Evolutionary conservation across 2,113 vertebrate species (phyloP).

Genomic region (Pitta sordida): DNA sequence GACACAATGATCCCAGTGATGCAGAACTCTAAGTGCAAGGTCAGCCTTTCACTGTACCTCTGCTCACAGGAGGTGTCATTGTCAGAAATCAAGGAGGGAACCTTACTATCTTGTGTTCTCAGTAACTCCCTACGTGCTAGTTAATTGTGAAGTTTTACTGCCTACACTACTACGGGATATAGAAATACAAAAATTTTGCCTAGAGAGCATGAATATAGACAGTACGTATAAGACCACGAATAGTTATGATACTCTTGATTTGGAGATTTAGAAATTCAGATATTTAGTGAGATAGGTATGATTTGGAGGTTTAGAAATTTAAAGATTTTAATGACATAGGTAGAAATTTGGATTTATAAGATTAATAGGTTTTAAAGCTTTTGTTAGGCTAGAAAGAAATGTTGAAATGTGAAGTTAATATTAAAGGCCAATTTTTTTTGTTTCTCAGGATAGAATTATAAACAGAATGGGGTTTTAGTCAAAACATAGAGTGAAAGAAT

Average conservation of each 20-base stretch:
- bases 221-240: not conserved
- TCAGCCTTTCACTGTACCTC: not conserved
- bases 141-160: not conserved
- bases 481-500: too few species aligned
- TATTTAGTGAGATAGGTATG: too few species aligned
- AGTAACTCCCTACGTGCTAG: not conserved
- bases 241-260: not conserved
- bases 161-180: not conserved
- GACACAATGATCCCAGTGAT: accelerated
- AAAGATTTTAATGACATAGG: too few species aligned
- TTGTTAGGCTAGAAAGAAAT: too few species aligned
- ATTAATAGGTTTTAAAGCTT: too few species aligned
- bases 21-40: not conserved
- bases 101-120: not conserved
- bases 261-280: too few species aligned
- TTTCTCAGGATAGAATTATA: too few species aligned
- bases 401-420: too few species aligned
- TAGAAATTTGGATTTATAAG: too few species aligned
- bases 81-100: not conserved
- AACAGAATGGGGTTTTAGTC: too few species aligned
- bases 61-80: not conserved
- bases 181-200: not conserved
- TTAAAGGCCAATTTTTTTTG: too few species aligned
- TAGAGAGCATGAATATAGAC: not conserved
- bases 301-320: too few species aligned